These are phyloP conservation scores for Thamnaconus septentrionalis DNA, from an alignment of 2,113 vertebrate genomes.

Conservation along the genomic window DNA sequence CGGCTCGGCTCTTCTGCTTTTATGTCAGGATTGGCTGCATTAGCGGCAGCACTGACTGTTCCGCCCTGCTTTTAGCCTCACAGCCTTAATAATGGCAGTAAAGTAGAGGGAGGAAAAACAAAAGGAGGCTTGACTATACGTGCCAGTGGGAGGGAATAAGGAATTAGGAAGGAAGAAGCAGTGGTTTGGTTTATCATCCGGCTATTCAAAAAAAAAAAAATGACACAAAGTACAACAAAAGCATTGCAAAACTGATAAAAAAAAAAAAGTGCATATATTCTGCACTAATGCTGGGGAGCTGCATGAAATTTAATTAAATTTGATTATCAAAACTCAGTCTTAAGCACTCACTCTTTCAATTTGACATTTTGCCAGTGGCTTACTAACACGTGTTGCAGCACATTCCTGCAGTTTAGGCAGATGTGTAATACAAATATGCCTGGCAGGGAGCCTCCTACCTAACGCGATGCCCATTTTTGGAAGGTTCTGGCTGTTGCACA, in stretches of 20 bases:
- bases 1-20: conserved; percentile 20
- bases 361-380: no score
- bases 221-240: no score
- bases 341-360: no score
- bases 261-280: no score
- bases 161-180: no score
- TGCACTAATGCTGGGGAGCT: no score
- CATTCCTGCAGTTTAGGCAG: not conserved
- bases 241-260: no score
- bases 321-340: no score
- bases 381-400: not conserved
- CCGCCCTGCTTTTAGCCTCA: conserved; percentile 36
- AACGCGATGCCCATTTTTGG: conserved; percentile 28
- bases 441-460: conserved; percentile 1
- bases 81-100: conserved; percentile 24
- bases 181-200: no score
- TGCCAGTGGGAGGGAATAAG: not conserved
- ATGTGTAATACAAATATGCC: not conserved
- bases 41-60: conserved; percentile 20
- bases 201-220: no score
- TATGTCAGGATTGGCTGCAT: conserved; percentile 42
- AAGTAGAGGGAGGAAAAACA: conserved; percentile 5
- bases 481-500: conserved; percentile 32
- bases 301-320: no score
- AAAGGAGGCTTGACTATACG: conserved; percentile 1